Percentiles rank a stretch among this genome's conserved stretches.
Conservation (phyloP, 2,113 vertebrate genomes). For the Trichomycterus rosablanca region DNA sequence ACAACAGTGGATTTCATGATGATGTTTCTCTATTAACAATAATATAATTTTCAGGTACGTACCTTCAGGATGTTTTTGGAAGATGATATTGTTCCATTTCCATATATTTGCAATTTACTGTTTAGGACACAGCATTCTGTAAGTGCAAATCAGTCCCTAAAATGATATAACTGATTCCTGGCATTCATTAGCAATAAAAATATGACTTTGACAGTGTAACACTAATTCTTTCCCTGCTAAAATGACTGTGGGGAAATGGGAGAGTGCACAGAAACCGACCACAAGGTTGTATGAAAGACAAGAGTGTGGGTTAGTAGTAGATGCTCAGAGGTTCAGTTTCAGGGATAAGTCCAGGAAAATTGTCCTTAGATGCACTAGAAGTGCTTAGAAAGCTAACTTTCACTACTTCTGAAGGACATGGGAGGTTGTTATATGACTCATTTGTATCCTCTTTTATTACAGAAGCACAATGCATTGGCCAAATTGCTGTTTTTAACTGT, state of each 20-base stretch:
- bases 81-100: too few relatives aligned
- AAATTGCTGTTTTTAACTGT: constrained; percentile 27
- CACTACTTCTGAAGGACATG: constrained; percentile 50
- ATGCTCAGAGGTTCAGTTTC: constrained; percentile 65
- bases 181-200: constrained; percentile 48
- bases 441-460: constrained; percentile 36
- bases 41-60: too few relatives aligned
- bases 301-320: constrained; percentile 63
- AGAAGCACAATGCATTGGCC: constrained; percentile 22
- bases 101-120: not conserved
- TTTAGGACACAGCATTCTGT: not conserved
- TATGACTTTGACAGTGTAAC: constrained; percentile 25
- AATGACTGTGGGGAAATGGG: constrained; percentile 57
- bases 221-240: constrained; percentile 51
- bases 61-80: not conserved
- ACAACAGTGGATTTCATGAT: not conserved
- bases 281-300: constrained; percentile 72
- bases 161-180: constrained; percentile 38
- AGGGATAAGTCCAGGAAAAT: constrained; percentile 55
- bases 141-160: not conserved
- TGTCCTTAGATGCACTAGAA: constrained; percentile 69
- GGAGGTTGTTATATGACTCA: constrained; percentile 48
- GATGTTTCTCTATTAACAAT: not conserved
- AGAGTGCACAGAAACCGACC: constrained; percentile 61
- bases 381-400: constrained; percentile 49